phyloP scores from a whole-genome alignment of 2,797 vertebrate genomes.

The Tiaroga cobitis region DNA sequence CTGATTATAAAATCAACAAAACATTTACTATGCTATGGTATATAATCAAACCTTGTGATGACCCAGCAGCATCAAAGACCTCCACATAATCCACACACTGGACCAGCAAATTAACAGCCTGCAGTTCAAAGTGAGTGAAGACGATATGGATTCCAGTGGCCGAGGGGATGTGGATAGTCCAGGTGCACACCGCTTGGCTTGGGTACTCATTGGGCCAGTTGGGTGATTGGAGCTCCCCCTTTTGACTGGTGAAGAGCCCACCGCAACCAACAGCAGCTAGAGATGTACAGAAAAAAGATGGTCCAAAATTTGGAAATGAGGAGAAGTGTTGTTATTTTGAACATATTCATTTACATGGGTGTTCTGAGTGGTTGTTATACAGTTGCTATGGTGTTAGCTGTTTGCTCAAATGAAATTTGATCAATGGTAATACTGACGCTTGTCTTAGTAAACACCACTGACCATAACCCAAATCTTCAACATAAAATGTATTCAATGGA shows the following conservation, averaged over 20 bases:
- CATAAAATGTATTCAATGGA: background rate
- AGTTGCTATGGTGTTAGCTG: background rate
- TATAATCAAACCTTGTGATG: conserved; percentile 52
- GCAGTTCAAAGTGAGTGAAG: conserved; percentile 79
- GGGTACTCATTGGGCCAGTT: conserved; percentile 75
- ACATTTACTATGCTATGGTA: background rate
- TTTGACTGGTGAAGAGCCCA: conserved; percentile 68
- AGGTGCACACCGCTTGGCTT: conserved; percentile 75
- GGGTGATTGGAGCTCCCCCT: conserved; percentile 76
- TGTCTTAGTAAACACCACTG: background rate
- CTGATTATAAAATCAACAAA: background rate
- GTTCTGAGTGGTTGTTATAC: background rate
- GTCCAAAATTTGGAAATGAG: background rate
- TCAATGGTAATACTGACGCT: background rate
- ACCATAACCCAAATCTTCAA: background rate
- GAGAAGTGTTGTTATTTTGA: background rate
- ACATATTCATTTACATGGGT: background rate
- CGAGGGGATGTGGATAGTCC: conserved; percentile 71
- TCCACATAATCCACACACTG: conserved; percentile 79
- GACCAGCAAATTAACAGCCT: conserved; percentile 66
- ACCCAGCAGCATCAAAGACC: conserved; percentile 69
- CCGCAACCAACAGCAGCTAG: conserved; percentile 69
- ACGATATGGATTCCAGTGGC: conserved; percentile 66
- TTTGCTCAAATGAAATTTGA: background rate
- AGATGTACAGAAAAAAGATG: background rate